Conservation (phyloP, 2,113 vertebrate genomes). For the Myodes glareolus region DNA sequence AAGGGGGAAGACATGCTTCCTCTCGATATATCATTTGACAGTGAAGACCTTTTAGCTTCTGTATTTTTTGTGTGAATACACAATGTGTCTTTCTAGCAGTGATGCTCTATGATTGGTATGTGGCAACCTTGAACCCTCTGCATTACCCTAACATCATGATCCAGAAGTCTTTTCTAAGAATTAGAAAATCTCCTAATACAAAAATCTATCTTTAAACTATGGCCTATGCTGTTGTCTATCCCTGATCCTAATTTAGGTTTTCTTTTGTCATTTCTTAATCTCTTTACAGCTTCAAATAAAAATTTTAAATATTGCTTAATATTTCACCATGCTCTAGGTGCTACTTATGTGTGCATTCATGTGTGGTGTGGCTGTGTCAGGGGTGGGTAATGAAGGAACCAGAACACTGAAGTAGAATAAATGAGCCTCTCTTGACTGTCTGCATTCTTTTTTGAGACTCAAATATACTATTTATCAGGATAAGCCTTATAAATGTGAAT, state of each 20-base stretch:
- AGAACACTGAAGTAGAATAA: background rate
- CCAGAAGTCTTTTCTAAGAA: background rate
- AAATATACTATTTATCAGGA: background rate
- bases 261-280: background rate
- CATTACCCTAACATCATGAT: constrained; percentile 60
- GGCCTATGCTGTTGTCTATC: background rate
- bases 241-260: background rate
- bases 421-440: background rate
- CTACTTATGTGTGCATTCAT: background rate
- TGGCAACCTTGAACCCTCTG: constrained; percentile 53
- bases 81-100: constrained; percentile 59
- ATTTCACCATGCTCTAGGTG: background rate
- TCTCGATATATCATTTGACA: background rate
- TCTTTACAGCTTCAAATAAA: background rate
- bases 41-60: constrained; percentile 22
- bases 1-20: background rate
- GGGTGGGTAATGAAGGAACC: background rate
- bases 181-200: background rate
- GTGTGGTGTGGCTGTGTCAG: background rate
- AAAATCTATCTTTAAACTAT: background rate
- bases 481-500: background rate
- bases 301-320: background rate
- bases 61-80: constrained; percentile 4
- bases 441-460: background rate
- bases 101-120: constrained; percentile 64